Percentiles rank a stretch among this genome's conserved stretches.
Conservation (phyloP, 2,113 vertebrate genomes). For the Ictalurus furcatus region DNA sequence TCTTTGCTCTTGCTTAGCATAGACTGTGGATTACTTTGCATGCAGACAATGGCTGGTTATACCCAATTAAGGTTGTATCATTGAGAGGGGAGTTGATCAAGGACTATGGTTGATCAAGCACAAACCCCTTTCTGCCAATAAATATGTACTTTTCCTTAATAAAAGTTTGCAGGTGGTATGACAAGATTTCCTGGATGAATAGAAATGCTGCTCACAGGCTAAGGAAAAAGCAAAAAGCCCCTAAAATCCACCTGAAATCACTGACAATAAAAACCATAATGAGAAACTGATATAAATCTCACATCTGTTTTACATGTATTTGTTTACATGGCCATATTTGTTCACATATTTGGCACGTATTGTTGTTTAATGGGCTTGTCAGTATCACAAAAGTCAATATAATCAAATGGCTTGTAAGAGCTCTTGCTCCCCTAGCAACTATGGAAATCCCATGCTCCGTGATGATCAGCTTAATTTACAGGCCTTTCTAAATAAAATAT, state of each 20-base stretch:
- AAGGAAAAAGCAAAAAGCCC: not conserved
- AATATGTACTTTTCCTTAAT: conserved; percentile 45
- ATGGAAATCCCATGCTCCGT: conserved; percentile 13
- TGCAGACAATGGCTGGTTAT: conserved; percentile 40
- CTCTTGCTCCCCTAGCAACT: conserved; percentile 31
- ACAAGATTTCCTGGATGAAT: conserved; percentile 29
- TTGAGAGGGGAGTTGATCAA: conserved; percentile 25
- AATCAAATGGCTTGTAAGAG: conserved; percentile 29
- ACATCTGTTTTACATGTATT: not conserved
- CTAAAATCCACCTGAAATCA: not conserved
- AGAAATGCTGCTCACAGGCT: conserved; percentile 7
- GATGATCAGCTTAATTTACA: conserved; percentile 19
- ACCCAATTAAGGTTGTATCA: conserved; percentile 43
- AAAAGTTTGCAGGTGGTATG: conserved; percentile 38
- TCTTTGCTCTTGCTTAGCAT: conserved; percentile 27
- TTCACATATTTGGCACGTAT: too few species aligned
- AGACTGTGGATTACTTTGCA: conserved; percentile 37
- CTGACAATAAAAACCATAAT: not conserved
- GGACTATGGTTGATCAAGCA: conserved; percentile 30
- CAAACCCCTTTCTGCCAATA: conserved; percentile 23
- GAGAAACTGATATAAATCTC: not conserved
- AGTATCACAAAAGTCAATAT: conserved; percentile 18
- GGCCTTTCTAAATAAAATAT: conserved; percentile 78
- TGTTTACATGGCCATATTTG: conserved; percentile 15
- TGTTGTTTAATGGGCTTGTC: not conserved